Percentiles rank a stretch among this genome's conserved stretches.
phyloP scores from a whole-genome alignment of 1,140 invertebrate species.

The Phymastichus coffea region DNA sequence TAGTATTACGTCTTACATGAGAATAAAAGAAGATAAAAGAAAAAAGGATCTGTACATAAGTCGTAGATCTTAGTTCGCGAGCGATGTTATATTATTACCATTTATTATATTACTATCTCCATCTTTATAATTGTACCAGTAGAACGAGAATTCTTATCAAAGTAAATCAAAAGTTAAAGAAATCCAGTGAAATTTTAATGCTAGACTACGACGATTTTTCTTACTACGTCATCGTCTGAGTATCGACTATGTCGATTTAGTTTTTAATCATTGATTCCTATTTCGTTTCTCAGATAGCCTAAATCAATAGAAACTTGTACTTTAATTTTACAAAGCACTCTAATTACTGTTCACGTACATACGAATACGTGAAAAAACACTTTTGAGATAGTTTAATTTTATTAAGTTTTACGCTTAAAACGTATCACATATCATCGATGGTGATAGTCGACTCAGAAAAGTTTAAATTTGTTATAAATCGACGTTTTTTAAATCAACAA shows the following conservation, averaged over 20 bases:
- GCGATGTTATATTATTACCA: conserved; percentile 25
- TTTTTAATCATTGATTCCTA: not conserved
- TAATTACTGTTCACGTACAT: not conserved
- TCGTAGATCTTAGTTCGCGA: conserved; percentile 28
- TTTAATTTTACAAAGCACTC: not conserved
- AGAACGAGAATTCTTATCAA: conserved; percentile 17
- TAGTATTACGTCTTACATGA: conserved; percentile 25
- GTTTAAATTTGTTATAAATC: not conserved
- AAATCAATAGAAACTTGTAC: conserved; percentile 9
- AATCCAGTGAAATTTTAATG: not conserved
- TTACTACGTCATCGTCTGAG: conserved; percentile 12
- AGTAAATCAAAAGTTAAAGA: conserved; percentile 25
- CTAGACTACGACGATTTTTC: conserved; percentile 13
- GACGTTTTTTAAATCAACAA: conserved; percentile 9
- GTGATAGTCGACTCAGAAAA: conserved; percentile 19
- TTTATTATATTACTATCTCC: conserved; percentile 15
- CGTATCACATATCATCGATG: conserved; percentile 41
- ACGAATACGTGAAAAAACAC: not conserved
- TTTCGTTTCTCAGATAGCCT: conserved; percentile 2
- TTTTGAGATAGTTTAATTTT: not conserved
- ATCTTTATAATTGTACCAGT: not conserved
- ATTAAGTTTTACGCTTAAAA: not conserved
- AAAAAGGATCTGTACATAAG: conserved; percentile 27
- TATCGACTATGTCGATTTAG: not conserved
- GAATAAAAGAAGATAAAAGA: conserved; percentile 11